phyloP scores from a whole-genome alignment of 2,113 vertebrate species.

The Mungos mungo region DNA sequence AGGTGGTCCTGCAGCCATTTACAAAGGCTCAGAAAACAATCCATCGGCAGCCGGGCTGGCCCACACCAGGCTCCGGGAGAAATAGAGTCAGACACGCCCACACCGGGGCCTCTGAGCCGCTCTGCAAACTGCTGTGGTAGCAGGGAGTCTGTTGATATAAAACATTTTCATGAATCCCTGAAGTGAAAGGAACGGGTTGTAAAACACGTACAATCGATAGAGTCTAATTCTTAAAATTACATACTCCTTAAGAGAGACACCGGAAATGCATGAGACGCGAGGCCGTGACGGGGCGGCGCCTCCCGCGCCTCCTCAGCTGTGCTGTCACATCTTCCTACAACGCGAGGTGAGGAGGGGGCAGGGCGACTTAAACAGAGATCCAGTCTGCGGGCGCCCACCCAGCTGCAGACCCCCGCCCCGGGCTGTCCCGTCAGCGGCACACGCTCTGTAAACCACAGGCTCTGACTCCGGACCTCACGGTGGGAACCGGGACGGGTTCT shows the following conservation, averaged over 20 bases:
- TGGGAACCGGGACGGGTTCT: not conserved
- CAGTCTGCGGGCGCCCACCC: not conserved
- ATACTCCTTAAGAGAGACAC: not conserved
- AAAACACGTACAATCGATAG: accelerated
- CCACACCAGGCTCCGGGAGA: accelerated
- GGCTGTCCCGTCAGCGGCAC: not conserved
- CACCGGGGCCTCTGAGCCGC: accelerated
- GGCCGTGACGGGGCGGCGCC: not conserved
- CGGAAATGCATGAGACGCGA: accelerated
- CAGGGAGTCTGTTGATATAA: accelerated
- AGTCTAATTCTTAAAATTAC: not conserved
- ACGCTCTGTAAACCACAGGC: not conserved
- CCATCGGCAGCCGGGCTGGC: not conserved
- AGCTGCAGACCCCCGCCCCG: too few species aligned
- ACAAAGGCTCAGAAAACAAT: too few species aligned
- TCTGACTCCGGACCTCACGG: not conserved
- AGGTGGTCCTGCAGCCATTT: not conserved
- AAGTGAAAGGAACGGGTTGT: not conserved
- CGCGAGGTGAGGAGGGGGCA: accelerated
- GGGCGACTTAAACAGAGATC: accelerated
- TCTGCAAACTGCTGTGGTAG: accelerated
- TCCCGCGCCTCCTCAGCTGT: not conserved
- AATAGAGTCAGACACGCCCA: accelerated
- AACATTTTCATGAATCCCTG: accelerated
- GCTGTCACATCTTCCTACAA: too few species aligned